Evolutionary conservation across 2,888 invertebrate species (phyloP).

Genomic region (Maniola hyperantus): DNA sequence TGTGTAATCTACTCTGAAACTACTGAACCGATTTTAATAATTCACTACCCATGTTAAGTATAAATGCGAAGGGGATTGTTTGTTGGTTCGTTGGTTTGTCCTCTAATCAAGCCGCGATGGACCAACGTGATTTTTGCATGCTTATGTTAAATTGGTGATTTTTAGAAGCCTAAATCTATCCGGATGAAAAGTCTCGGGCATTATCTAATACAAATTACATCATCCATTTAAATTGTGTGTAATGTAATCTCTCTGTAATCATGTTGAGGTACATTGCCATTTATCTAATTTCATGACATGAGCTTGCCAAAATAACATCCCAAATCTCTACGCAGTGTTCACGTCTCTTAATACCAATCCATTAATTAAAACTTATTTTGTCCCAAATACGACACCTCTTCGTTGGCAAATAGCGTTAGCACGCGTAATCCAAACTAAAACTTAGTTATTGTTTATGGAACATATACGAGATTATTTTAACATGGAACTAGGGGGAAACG

Average conservation of each 20-base stretch:
- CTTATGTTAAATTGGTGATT: too few relatives aligned
- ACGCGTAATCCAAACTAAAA: constrained; percentile 62
- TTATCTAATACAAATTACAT: too few relatives aligned
- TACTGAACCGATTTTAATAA: too few relatives aligned
- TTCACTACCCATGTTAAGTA: too few relatives aligned
- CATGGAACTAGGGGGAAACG: constrained; percentile 25
- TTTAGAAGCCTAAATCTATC: too few relatives aligned
- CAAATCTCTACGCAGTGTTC: constrained; percentile 56
- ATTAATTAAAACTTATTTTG: constrained; percentile 83
- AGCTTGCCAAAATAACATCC: constrained; percentile 50
- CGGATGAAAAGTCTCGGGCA: too few relatives aligned
- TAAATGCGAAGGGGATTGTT: too few relatives aligned
- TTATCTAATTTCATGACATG: constrained; percentile 39
- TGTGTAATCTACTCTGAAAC: too few relatives aligned
- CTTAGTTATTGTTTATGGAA: constrained; percentile 44
- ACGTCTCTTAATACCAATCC: constrained; percentile 78
- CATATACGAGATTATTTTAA: constrained; percentile 35
- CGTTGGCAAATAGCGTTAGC: constrained; percentile 60
- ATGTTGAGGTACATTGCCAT: constrained; percentile 28
- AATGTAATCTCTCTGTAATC: constrained; percentile 21
- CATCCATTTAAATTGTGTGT: constrained; percentile 8
- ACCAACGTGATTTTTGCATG: too few relatives aligned
- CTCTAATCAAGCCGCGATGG: too few relatives aligned
- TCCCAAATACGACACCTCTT: constrained; percentile 63
- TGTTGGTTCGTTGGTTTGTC: too few relatives aligned